Conservation (phyloP, 2,113 vertebrate genomes). For the Lasiurus borealis region DNA sequence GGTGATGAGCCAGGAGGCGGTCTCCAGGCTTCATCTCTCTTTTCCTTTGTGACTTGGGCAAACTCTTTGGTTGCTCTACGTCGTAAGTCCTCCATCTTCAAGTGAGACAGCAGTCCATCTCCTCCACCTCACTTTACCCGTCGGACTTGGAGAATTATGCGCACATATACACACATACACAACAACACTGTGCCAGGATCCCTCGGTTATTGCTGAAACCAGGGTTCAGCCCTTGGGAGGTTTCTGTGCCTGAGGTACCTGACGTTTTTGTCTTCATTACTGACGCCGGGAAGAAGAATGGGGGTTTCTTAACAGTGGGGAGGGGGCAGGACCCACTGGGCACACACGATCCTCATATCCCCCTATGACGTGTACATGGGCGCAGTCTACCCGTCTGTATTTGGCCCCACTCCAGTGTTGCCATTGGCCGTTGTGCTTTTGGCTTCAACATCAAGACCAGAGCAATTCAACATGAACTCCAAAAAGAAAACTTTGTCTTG, state of each 20-base stretch:
- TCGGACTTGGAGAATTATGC: background rate
- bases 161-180: background rate
- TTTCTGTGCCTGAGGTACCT: background rate
- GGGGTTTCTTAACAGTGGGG: background rate
- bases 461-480: background rate
- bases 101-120: too few relatives aligned
- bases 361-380: background rate
- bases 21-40: background rate
- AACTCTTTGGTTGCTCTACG: background rate
- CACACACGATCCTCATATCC: background rate
- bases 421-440: background rate
- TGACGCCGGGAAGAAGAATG: background rate
- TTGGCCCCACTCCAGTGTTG: background rate
- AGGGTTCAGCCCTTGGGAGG: background rate
- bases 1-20: background rate
- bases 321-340: too few relatives aligned
- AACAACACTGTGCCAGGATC: background rate
- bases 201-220: background rate
- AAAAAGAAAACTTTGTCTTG: background rate
- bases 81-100: background rate
- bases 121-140: background rate
- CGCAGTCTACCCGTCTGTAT: background rate
- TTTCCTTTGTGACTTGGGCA: background rate
- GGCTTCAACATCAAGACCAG: background rate
- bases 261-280: background rate